A percentile compares a stretch with the other conserved stretches of the same genome.
Evolutionary conservation across 2,888 invertebrate genomes (phyloP).

Genomic region (Aleiodes alternator): DNA sequence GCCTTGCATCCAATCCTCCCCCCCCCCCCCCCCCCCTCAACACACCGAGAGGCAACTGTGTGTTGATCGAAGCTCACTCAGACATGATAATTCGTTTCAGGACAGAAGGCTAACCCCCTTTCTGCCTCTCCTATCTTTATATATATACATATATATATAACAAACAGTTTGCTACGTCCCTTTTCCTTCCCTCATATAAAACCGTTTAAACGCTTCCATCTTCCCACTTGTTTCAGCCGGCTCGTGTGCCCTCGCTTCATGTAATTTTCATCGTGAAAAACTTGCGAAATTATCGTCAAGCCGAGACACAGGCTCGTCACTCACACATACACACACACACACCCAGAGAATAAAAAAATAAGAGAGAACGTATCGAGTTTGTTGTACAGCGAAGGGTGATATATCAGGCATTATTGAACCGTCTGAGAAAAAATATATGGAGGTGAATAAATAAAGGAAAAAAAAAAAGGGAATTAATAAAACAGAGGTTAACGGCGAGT

Average conservation of each 20-base stretch:
- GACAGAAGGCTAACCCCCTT: slow-evolving; percentile 55
- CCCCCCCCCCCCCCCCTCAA: background rate
- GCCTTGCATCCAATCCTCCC: background rate
- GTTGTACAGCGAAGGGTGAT: slow-evolving; percentile 1
- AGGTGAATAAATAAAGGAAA: slow-evolving; percentile 35
- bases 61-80: slow-evolving; percentile 63
- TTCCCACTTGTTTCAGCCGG: slow-evolving; percentile 36
- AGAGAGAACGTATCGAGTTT: slow-evolving; percentile 25
- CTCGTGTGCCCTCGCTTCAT: slow-evolving; percentile 52
- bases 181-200: slow-evolving; percentile 32
- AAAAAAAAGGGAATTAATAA: slow-evolving; percentile 21
- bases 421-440: slow-evolving; percentile 20
- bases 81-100: slow-evolving; percentile 72
- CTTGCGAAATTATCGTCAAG: slow-evolving; percentile 59
- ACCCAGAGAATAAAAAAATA: background rate
- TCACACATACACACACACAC: slow-evolving; percentile 3
- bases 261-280: slow-evolving; percentile 62
- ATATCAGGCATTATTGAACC: slow-evolving; percentile 49
- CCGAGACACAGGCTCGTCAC: slow-evolving; percentile 40
- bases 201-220: slow-evolving; percentile 35
- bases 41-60: background rate
- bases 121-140: background rate
- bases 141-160: too few relatives aligned
- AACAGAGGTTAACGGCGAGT: slow-evolving; percentile 12
- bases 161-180: slow-evolving; percentile 40